A percentile compares a stretch with the other conserved stretches of the same genome.
Conservation (phyloP, 2,888 invertebrate species). For the Pilophorus perplexus region DNA sequence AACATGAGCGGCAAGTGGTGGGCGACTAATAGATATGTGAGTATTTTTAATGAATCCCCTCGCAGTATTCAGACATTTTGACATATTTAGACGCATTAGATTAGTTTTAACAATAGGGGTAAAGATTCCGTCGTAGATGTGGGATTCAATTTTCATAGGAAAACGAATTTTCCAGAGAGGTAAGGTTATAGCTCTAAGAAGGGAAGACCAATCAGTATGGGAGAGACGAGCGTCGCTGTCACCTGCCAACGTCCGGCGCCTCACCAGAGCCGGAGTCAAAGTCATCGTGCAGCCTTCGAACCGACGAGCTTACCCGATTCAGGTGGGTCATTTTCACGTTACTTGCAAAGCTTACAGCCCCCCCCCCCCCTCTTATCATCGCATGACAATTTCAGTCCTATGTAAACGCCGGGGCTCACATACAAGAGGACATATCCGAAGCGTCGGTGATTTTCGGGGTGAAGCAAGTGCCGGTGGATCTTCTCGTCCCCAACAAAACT, state of each 20-base stretch:
- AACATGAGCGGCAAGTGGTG: conserved; percentile 23
- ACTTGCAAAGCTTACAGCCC: too few relatives aligned
- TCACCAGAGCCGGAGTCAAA: conserved; percentile 83
- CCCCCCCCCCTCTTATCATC: too few relatives aligned
- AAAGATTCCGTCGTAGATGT: neutral
- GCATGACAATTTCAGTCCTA: conserved; percentile 82
- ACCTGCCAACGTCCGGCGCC: conserved; percentile 82
- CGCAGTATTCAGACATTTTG: too few relatives aligned
- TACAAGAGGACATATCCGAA: conserved; percentile 95
- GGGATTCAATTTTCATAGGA: neutral
- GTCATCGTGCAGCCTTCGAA: conserved; percentile 99
- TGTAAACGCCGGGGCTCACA: conserved; percentile 84
- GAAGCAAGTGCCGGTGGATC: conserved; percentile 85
- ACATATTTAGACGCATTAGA: neutral
- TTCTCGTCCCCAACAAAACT: conserved; percentile 91
- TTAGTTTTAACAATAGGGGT: neutral
- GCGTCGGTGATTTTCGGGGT: conserved; percentile 97
- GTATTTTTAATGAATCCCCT: conserved; percentile 4
- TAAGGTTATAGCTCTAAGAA: conserved; percentile 77
- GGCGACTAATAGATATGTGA: conserved; percentile 26
- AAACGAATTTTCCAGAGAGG: conserved; percentile 51
- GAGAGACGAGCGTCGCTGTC: conserved; percentile 92
- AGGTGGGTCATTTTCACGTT: too few relatives aligned
- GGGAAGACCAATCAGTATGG: conserved; percentile 95
- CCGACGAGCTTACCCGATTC: conserved; percentile 94